These are phyloP conservation scores for Caenorhabditis sp. DNA, from an alignment of 2,888 invertebrate species.

Conservation along the genomic window DNA sequence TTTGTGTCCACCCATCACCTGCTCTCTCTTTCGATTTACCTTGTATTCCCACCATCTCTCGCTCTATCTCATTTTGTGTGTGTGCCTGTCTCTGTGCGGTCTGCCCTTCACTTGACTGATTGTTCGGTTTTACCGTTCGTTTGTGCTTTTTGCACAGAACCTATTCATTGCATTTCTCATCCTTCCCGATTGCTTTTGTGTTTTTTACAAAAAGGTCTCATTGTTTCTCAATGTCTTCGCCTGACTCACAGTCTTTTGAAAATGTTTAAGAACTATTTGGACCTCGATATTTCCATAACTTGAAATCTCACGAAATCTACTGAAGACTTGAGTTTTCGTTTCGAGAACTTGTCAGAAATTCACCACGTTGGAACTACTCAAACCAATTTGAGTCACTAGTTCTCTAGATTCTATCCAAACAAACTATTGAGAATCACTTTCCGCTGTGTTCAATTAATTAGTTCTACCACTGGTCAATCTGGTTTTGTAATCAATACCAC, in stretches of 20 bases:
- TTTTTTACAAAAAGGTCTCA: conserved; percentile 21
- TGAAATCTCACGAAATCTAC: too few relatives aligned
- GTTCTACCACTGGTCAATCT: conserved; percentile 9
- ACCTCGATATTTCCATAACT: too few relatives aligned
- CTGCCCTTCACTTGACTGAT: conserved; percentile 55
- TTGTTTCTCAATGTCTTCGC: conserved; percentile 44
- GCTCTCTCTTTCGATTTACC: conserved; percentile 16
- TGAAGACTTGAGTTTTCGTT: too few relatives aligned
- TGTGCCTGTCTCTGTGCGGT: conserved; percentile 35
- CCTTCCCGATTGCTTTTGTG: conserved; percentile 18
- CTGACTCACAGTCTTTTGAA: too few relatives aligned
- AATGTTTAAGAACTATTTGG: too few relatives aligned
- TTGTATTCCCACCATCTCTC: conserved; percentile 21
- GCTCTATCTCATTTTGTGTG: conserved; percentile 1
- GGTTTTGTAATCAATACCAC: conserved; percentile 9
- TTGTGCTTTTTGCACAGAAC: conserved; percentile 55
- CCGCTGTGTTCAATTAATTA: conserved; percentile 6
- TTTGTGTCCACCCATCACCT: conserved; percentile 41
- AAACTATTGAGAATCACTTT: neutral
- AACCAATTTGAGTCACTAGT: too few relatives aligned
- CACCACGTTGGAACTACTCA: too few relatives aligned
- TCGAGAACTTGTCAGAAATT: too few relatives aligned
- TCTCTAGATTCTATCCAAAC: neutral
- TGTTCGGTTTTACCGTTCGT: conserved; percentile 67
- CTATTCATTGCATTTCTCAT: conserved; percentile 42